Conservation (phyloP, 2,113 vertebrate genomes). For the Grus americana region DNA sequence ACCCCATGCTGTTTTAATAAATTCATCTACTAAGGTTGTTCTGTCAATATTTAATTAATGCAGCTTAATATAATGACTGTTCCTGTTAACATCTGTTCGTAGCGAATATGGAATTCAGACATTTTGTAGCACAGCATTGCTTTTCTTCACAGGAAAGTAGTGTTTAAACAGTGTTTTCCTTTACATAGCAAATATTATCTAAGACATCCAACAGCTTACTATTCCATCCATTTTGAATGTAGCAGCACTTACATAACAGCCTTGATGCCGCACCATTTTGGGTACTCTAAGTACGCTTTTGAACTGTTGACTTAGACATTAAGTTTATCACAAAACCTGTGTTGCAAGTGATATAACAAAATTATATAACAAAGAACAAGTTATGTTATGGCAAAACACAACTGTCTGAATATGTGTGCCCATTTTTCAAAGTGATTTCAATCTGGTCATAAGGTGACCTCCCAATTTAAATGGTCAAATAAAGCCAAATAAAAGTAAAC, state of each 20-base stretch:
- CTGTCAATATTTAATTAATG: constrained; percentile 71
- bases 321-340: not conserved
- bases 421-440: not conserved
- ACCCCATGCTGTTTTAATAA: constrained; percentile 17
- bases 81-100: constrained; percentile 50
- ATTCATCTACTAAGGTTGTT: constrained; percentile 45
- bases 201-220: not conserved
- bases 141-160: not conserved
- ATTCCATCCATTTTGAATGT: not conserved
- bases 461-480: not conserved
- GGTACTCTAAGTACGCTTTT: not conserved
- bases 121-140: not conserved
- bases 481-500: not conserved
- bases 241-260: not conserved
- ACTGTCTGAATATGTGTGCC: not conserved
- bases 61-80: constrained; percentile 48
- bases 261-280: not conserved
- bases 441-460: not conserved
- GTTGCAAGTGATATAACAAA: not conserved
- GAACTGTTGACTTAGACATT: not conserved
- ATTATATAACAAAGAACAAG: not conserved
- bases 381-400: not conserved
- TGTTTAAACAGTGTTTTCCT: constrained; percentile 23
- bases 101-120: not conserved
- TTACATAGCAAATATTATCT: constrained; percentile 1